Evolutionary conservation across 2,797 vertebrate species (phyloP).

Genomic region (Anabacerthia variegaticeps): DNA sequence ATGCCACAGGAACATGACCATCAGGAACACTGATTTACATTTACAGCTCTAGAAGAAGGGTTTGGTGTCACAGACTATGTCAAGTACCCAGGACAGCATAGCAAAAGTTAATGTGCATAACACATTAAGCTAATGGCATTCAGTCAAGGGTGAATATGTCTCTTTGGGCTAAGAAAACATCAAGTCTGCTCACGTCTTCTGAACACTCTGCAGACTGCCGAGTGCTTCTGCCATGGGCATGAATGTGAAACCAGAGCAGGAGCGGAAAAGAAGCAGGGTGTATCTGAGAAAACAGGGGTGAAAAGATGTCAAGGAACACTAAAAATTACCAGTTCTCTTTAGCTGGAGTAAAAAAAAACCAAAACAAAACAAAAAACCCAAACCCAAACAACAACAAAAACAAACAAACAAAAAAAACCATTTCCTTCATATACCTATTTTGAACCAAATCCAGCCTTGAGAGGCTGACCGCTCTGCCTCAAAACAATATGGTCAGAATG

Average conservation of each 20-base stretch:
- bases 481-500: neutral
- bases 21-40: neutral
- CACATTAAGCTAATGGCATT: conserved; percentile 33
- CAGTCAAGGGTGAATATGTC: neutral
- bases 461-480: neutral
- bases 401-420: no score
- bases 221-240: neutral
- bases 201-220: neutral
- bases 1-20: neutral
- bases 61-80: neutral
- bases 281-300: neutral
- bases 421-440: neutral
- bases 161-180: conserved; percentile 16
- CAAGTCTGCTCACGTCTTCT: neutral
- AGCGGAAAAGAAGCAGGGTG: neutral
- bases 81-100: neutral
- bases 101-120: conserved; percentile 4
- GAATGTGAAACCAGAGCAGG: neutral
- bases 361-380: no score
- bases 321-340: neutral
- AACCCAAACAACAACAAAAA: no score
- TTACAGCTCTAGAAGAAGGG: conserved; percentile 1
- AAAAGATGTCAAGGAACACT: neutral
- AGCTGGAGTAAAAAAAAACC: neutral
- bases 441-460: neutral